Evolutionary conservation across 2,888 invertebrate species (phyloP).

Genomic region (Tipula unca): DNA sequence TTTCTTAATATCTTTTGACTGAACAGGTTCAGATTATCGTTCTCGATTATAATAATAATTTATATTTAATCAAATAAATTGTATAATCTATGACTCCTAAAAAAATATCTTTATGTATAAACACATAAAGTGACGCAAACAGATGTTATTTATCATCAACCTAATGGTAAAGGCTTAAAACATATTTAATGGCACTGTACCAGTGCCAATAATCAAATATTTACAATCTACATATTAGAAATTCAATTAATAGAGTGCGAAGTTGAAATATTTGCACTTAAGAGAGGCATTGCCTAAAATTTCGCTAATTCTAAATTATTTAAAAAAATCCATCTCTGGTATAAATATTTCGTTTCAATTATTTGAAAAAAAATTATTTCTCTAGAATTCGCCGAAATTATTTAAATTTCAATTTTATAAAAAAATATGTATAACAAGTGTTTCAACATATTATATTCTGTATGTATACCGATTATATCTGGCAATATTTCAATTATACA

Average conservation of each 20-base stretch:
- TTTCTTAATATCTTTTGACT: background rate
- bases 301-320: background rate
- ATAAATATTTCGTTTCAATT: background rate
- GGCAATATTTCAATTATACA: background rate
- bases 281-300: background rate
- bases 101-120: background rate
- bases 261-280: background rate
- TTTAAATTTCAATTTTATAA: background rate
- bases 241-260: too few relatives aligned
- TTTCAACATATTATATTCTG: background rate
- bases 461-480: background rate
- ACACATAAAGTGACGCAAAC: background rate
- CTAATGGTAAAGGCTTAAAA: background rate
- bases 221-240: background rate
- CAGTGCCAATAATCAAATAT: background rate
- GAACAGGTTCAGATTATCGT: background rate
- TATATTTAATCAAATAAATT: too few relatives aligned
- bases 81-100: background rate
- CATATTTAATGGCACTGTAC: background rate
- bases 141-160: background rate
- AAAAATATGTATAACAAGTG: background rate
- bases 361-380: background rate
- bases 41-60: too few relatives aligned
- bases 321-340: background rate
- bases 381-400: background rate